Base-by-base conservation (phyloP, 2,797 vertebrate genomes). In the Sandelia bainsii region DNA sequence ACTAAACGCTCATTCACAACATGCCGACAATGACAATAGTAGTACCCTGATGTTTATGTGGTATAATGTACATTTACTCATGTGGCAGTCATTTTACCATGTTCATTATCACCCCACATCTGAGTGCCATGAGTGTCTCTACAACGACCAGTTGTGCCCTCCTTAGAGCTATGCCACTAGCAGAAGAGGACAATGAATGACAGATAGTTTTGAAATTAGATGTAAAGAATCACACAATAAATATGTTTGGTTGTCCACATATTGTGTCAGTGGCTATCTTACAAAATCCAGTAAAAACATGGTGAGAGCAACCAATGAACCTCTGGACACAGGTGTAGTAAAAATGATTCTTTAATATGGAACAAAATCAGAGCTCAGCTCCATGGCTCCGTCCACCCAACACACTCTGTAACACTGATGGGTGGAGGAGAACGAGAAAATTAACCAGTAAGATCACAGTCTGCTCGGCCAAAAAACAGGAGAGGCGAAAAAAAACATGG, bases 291-390 rank as follows among this genome's bases (percentile, higher is more conserved):
- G 50, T 51, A 53, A 6, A 56, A 60, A 56, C 6, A 59, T 13
- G 59, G n/a, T 34, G 9, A 63, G 14, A 59, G 65, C 69, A 25
- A 81, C 32, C n/a, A 83, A 52, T 73, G 54, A 86, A 69, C 54
- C 49, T 77, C 67, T 50, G 67, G 65, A 92, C 79, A 80, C 77
- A 56, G 16, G 37, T 60, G 54, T 91, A 85, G 87, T 93, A 95
- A 93, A 95, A 95, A 95, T 92, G 50, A 91, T 90, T 94, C 85
- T 95, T 95, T 94, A 94, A 94, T 94, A 93, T 93, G 91, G 94
- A 95, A 95, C 94, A 94, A 93, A 95, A 92, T 92, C 90, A 95
- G 93, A 95, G 94, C 94, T 95, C 94, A 94, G 95, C 94, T 95
- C 94, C 90, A 91, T 88, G 92, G 87, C 91, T 93, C 93, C 87